These are phyloP conservation scores for Andricus grossulariae DNA, from an alignment of 1,140 invertebrate genomes.

Conservation along the genomic window DNA sequence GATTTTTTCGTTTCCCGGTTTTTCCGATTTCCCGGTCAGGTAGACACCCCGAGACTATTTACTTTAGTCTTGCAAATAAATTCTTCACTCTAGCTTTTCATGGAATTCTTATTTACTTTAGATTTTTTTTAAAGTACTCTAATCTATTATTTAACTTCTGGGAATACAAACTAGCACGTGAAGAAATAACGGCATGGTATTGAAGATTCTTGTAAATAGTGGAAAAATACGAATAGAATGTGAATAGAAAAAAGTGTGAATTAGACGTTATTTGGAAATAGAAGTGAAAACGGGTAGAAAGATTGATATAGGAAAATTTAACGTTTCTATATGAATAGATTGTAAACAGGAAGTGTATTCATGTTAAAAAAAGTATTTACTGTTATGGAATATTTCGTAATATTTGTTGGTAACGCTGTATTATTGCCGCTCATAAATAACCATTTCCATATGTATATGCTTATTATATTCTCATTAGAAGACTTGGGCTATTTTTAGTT, in stretches of 20 bases:
- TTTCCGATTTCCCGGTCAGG: too few relatives aligned
- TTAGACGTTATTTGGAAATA: too few relatives aligned
- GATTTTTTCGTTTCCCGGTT: too few relatives aligned
- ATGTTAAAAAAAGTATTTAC: neutral
- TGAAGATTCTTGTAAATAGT: neutral
- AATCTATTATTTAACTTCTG: neutral
- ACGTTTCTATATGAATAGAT: neutral
- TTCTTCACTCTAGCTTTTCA: too few relatives aligned
- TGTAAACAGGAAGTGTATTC: neutral
- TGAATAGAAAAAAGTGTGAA: too few relatives aligned
- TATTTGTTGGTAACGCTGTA: neutral
- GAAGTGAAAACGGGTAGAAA: too few relatives aligned
- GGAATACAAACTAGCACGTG: neutral
- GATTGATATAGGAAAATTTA: too few relatives aligned
- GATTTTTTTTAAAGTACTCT: neutral
- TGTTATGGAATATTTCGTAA: neutral
- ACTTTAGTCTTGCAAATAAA: too few relatives aligned
- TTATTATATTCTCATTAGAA: constrained; percentile 6
- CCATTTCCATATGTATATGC: neutral
- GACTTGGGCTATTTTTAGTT: too few relatives aligned
- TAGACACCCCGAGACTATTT: too few relatives aligned
- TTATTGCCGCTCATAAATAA: neutral
- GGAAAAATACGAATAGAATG: too few relatives aligned
- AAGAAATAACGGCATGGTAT: neutral
- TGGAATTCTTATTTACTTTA: too few relatives aligned